Evolutionary conservation across 2,888 invertebrate genomes (phyloP).

Genomic region (Belgica antarctica): DNA sequence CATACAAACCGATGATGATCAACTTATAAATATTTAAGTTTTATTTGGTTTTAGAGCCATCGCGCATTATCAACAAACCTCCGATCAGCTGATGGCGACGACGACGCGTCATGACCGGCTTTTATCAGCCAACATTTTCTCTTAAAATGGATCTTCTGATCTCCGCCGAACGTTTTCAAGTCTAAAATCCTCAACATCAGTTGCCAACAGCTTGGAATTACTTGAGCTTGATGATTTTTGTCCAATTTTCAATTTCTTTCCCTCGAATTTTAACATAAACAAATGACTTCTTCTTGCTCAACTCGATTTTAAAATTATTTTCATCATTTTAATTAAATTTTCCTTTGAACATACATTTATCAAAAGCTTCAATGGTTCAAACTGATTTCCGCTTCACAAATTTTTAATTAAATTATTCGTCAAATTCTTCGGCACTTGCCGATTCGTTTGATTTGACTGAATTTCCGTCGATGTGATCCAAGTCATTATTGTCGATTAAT

Average conservation of each 20-base stretch:
- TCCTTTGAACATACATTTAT: slow-evolving; percentile 1
- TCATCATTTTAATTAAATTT: slow-evolving; percentile 19
- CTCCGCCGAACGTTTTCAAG: slow-evolving; percentile 13
- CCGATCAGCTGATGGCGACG: slow-evolving; percentile 11
- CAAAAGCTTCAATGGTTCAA: background rate
- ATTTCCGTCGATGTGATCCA: background rate
- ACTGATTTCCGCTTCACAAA: slow-evolving; percentile 6
- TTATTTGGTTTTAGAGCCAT: slow-evolving; percentile 18
- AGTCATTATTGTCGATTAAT: background rate
- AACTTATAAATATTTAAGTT: slow-evolving; percentile 43
- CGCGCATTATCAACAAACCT: slow-evolving; percentile 25
- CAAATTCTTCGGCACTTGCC: background rate
- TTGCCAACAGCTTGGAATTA: slow-evolving; percentile 18
- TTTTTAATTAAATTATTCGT: slow-evolving; percentile 6
- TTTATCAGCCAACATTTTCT: background rate
- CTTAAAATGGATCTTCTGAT: background rate
- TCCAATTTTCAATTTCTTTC: background rate
- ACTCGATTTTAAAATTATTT: slow-evolving; percentile 7
- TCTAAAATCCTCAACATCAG: slow-evolving; percentile 3
- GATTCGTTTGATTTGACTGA: background rate
- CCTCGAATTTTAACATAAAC: slow-evolving; percentile 4
- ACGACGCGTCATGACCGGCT: background rate
- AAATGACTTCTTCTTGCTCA: background rate
- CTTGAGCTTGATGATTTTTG: background rate
- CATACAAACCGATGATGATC: slow-evolving; percentile 40